Evolutionary conservation across 2,888 invertebrate genomes (phyloP).

Genomic region (Proisotoma minuta): DNA sequence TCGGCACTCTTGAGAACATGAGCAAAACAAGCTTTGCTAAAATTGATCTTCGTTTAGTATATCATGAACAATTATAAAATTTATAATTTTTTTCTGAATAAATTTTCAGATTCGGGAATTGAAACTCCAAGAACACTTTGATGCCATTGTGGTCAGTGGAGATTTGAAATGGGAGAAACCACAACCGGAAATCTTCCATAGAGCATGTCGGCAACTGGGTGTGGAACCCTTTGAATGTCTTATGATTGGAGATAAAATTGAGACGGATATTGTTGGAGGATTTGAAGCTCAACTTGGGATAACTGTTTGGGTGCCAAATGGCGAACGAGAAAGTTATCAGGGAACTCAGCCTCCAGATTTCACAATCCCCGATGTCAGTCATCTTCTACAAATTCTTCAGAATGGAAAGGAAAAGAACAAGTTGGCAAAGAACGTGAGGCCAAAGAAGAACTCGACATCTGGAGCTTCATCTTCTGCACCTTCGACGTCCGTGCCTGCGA

Average conservation of each 20-base stretch:
- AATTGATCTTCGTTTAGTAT: no score
- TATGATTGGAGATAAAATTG: slow-evolving; percentile 83
- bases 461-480: slow-evolving; percentile 13
- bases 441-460: slow-evolving; percentile 29
- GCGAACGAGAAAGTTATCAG: slow-evolving; percentile 52
- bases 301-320: slow-evolving; percentile 73
- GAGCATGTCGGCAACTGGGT: slow-evolving; percentile 68
- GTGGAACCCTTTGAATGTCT: slow-evolving; percentile 71
- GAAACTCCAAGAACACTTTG: slow-evolving; percentile 45
- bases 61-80: no score
- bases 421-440: slow-evolving; percentile 34
- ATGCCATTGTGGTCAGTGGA: slow-evolving; percentile 46
- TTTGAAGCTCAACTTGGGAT: slow-evolving; percentile 69
- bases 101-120: slow-evolving; percentile 44
- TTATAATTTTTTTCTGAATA: background rate
- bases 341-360: slow-evolving; percentile 48
- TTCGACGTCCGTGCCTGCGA: background rate
- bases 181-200: slow-evolving; percentile 67
- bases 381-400: slow-evolving; percentile 42
- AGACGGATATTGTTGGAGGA: slow-evolving; percentile 81
- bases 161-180: slow-evolving; percentile 70
- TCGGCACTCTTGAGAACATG: no score
- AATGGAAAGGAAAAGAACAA: slow-evolving; percentile 43
- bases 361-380: slow-evolving; percentile 39
- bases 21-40: background rate